A percentile compares a stretch with the other conserved stretches of the same genome.
Evolutionary conservation across 2,888 invertebrate genomes (phyloP).

Genomic region (Leucophenga maculata): DNA sequence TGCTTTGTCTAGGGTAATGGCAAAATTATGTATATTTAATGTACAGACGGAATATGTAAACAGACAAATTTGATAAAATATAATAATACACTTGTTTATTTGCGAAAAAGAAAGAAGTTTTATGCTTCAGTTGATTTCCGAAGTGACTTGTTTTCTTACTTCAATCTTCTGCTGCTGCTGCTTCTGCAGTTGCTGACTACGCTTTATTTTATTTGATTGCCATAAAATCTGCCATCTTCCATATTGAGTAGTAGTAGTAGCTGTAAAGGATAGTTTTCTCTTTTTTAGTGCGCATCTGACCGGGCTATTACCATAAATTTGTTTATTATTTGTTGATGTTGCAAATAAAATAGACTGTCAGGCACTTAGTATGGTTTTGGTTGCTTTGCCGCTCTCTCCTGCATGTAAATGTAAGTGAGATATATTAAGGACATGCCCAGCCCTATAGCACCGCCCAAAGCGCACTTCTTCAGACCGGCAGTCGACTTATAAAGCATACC

Average conservation of each 20-base stretch:
- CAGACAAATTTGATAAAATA: no score
- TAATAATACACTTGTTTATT: background rate
- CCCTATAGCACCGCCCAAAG: constrained; percentile 88
- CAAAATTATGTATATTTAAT: constrained; percentile 66
- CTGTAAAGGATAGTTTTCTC: constrained; percentile 38
- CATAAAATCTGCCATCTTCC: constrained; percentile 46
- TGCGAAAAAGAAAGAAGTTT: background rate
- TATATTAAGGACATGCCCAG: background rate
- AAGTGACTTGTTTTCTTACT: background rate
- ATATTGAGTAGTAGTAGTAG: constrained; percentile 48
- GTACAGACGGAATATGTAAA: constrained; percentile 24
- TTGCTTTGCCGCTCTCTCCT: background rate
- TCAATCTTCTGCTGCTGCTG: background rate
- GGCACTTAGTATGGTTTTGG: no score
- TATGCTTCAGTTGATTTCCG: no score
- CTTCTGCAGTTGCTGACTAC: background rate
- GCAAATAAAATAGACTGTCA: background rate
- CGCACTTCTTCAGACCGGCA: constrained; percentile 84
- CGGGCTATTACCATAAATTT: constrained; percentile 13
- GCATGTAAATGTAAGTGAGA: background rate
- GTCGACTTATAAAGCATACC: constrained; percentile 92
- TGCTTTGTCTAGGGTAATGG: constrained; percentile 61
- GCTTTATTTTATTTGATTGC: constrained; percentile 51
- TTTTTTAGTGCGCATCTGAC: constrained; percentile 5
- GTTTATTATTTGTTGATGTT: background rate